Conservation (phyloP, 2,797 vertebrate species). For the Eulemur albifrons region DNA sequence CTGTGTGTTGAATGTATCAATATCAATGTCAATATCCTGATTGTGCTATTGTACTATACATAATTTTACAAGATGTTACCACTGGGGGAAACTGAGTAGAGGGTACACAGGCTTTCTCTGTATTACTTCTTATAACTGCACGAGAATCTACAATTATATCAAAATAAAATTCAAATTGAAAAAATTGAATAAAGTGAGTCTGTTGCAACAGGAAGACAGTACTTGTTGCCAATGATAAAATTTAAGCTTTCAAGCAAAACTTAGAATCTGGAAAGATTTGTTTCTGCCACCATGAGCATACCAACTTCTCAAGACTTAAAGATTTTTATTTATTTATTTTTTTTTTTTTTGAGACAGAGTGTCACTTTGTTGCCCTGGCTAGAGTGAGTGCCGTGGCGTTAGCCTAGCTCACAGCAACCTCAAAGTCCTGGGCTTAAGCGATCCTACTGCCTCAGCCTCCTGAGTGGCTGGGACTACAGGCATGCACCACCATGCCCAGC, state of each 20-base stretch:
- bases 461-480: too few relatives aligned
- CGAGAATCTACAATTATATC: neutral
- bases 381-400: too few relatives aligned
- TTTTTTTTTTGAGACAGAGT: too few relatives aligned
- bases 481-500: too few relatives aligned
- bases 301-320: neutral
- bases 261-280: neutral
- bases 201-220: neutral
- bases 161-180: conserved; percentile 5
- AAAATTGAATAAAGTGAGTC: neutral
- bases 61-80: neutral
- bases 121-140: neutral
- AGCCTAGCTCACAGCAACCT: too few relatives aligned
- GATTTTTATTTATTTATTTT: too few relatives aligned
- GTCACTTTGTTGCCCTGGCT: too few relatives aligned
- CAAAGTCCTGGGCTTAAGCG: too few relatives aligned
- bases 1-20: neutral
- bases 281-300: neutral
- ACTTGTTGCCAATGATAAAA: neutral
- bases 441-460: too few relatives aligned
- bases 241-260: neutral
- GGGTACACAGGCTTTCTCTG: neutral
- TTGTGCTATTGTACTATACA: neutral
- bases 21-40: neutral
- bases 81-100: neutral